phyloP scores from a whole-genome alignment of 2,797 vertebrate species.

The Sciurus carolinensis region DNA sequence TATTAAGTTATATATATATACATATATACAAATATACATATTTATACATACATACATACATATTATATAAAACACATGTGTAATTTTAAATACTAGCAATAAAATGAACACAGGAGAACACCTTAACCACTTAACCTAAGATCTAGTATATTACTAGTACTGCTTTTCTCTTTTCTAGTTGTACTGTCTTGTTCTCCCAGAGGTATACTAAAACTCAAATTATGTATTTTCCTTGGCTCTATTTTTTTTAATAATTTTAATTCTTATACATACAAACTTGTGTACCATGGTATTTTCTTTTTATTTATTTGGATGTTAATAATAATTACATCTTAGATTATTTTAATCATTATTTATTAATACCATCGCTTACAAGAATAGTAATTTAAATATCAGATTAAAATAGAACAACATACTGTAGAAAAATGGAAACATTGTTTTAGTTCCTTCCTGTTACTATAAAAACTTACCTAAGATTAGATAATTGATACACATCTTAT shows the following conservation, averaged over 20 bases:
- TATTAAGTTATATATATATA: neutral
- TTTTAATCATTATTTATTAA: neutral
- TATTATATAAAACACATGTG: no score
- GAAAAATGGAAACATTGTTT: no score
- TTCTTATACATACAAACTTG: no score
- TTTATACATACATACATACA: no score
- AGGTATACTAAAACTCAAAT: neutral
- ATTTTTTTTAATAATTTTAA: neutral
- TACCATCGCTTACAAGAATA: no score
- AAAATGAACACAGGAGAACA: neutral
- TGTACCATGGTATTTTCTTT: neutral
- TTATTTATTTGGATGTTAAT: neutral
- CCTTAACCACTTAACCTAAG: neutral
- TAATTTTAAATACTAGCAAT: neutral
- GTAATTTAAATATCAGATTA: no score
- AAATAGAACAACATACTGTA: no score
- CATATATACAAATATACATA: neutral
- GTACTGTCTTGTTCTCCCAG: neutral
- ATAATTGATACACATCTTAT: neutral
- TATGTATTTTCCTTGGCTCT: neutral
- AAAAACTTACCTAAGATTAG: no score
- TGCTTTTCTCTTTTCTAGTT: neutral
- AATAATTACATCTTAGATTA: neutral
- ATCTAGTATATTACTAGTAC: neutral
- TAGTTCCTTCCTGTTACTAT: no score